These are phyloP conservation scores for Neoaliturus tenellus DNA, from an alignment of 2,888 invertebrate genomes.

Conservation along the genomic window DNA sequence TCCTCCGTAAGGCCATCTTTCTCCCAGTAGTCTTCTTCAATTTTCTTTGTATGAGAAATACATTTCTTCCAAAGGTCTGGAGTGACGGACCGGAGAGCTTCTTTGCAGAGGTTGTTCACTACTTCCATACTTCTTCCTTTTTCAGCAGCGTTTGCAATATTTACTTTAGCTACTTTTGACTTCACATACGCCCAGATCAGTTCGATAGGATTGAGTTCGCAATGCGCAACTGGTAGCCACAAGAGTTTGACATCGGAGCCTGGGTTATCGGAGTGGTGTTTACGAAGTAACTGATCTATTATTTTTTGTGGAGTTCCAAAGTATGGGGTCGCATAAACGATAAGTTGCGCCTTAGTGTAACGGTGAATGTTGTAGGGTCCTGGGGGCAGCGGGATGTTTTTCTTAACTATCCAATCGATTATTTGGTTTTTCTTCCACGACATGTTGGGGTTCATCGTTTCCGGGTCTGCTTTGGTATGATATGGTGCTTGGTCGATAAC, in stretches of 20 bases:
- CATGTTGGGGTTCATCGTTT: neutral
- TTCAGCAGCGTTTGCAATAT: slow-evolving; percentile 37
- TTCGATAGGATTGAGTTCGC: slow-evolving; percentile 21
- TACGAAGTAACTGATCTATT: neutral
- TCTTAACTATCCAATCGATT: neutral
- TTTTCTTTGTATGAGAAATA: neutral
- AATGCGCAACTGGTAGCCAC: slow-evolving; percentile 5
- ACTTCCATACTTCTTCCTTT: slow-evolving; percentile 38
- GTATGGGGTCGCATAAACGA: neutral
- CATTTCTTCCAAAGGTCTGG: slow-evolving; percentile 49
- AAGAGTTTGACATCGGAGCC: neutral
- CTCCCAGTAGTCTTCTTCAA: slow-evolving; percentile 17
- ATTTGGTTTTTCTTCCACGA: neutral
- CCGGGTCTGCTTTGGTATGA: neutral
- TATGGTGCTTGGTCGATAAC: slow-evolving; percentile 18
- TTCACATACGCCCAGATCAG: slow-evolving; percentile 39
- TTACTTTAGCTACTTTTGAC: slow-evolving; percentile 21
- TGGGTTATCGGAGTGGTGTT: too few relatives aligned
- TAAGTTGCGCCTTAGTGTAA: neutral
- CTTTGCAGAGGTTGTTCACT: slow-evolving; percentile 39
- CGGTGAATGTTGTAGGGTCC: neutral
- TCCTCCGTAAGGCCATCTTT: neutral
- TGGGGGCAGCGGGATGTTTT: neutral
- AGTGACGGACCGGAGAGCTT: slow-evolving; percentile 10
- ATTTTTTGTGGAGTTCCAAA: neutral